Percentiles rank a stretch among this genome's conserved stretches.
Conservation (phyloP, 2,113 vertebrate species). For the Clarias gariepinus region DNA sequence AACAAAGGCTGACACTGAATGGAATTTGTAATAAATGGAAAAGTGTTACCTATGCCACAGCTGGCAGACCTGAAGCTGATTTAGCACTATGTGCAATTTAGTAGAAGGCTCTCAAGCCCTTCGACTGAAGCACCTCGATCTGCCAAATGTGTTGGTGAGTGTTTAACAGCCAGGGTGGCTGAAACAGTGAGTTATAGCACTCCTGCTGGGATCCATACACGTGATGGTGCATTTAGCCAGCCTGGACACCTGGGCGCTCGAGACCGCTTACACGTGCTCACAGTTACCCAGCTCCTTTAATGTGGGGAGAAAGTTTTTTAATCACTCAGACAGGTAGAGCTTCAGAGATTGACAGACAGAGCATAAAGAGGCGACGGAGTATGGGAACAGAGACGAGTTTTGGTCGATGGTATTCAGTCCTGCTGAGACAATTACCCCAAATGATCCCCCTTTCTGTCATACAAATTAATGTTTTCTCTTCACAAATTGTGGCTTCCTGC, state of each 20-base stretch:
- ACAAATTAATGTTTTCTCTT: slow-evolving; percentile 44
- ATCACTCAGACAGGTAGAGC: slow-evolving; percentile 45
- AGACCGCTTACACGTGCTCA: slow-evolving; percentile 14
- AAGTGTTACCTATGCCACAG: neutral
- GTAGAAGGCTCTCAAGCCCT: neutral
- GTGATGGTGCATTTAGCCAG: slow-evolving; percentile 8
- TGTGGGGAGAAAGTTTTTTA: slow-evolving; percentile 15
- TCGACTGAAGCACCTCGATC: neutral
- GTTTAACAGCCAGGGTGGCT: slow-evolving; percentile 10
- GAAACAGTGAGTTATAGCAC: slow-evolving; percentile 1
- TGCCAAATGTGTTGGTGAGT: neutral
- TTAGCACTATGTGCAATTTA: neutral
- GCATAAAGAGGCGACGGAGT: neutral
- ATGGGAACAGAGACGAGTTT: slow-evolving; percentile 19
- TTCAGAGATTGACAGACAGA: slow-evolving; percentile 6
- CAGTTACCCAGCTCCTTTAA: neutral
- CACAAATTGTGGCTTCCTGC: slow-evolving; percentile 38
- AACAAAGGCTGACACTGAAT: neutral
- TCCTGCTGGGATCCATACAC: slow-evolving; percentile 18
- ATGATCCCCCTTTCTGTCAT: slow-evolving; percentile 38
- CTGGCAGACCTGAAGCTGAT: neutral
- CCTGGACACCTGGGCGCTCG: neutral
- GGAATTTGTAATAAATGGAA: neutral
- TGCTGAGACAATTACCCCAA: slow-evolving; percentile 47
- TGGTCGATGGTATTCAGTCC: slow-evolving; percentile 4